Evolutionary conservation across 2,888 invertebrate species (phyloP).

Genomic region (Drosophila prostipennis): DNA sequence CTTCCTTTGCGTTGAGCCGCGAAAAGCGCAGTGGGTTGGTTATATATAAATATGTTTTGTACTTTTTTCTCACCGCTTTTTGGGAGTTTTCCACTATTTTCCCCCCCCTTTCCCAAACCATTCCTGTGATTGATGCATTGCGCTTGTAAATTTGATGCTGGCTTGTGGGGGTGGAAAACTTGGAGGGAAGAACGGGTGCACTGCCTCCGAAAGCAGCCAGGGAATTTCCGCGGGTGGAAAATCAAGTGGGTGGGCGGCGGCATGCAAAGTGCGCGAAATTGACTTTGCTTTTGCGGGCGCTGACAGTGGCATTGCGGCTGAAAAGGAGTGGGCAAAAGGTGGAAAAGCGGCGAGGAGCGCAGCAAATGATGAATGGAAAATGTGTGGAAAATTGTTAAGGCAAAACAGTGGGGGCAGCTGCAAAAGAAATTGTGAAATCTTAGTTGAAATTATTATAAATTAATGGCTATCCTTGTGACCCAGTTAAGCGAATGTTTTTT

Average conservation of each 20-base stretch:
- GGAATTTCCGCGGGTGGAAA: slow-evolving; percentile 14
- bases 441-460: slow-evolving; percentile 80
- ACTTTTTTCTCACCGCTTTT: not conserved
- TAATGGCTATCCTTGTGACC: slow-evolving; percentile 79
- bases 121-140: slow-evolving; percentile 74
- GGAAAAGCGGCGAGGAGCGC: slow-evolving; percentile 13
- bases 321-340: not conserved
- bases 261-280: slow-evolving; percentile 79
- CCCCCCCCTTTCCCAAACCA: not conserved
- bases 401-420: slow-evolving; percentile 45
- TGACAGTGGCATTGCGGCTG: slow-evolving; percentile 72
- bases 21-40: slow-evolving; percentile 58
- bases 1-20: slow-evolving; percentile 17
- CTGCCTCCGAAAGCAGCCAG: slow-evolving; percentile 26
- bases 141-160: slow-evolving; percentile 77
- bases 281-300: slow-evolving; percentile 80
- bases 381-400: slow-evolving; percentile 75
- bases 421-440: slow-evolving; percentile 78
- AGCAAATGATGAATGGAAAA: slow-evolving; percentile 76
- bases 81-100: not conserved
- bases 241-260: slow-evolving; percentile 17
- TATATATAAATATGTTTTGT: not conserved
- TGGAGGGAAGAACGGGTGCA: slow-evolving; percentile 1
- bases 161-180: slow-evolving; percentile 26
- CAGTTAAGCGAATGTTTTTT: slow-evolving; percentile 68